phyloP scores from a whole-genome alignment of 2,797 vertebrate genomes.

The Tenualosa thibaudeaui region DNA sequence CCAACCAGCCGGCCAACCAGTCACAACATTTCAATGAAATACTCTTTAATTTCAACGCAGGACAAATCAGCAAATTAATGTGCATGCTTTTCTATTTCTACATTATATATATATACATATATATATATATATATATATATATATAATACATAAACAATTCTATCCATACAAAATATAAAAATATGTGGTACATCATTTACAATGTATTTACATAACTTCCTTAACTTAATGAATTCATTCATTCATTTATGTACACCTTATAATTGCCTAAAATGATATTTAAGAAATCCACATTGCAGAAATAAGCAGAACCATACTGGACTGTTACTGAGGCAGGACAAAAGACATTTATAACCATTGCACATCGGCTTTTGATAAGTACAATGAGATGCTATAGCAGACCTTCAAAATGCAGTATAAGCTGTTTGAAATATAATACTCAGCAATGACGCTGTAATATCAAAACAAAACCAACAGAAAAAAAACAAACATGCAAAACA shows the following conservation, averaged over 20 bases:
- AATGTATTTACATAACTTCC: slow-evolving; percentile 94
- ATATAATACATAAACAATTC: slow-evolving; percentile 90
- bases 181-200: slow-evolving; percentile 99
- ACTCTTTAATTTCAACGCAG: slow-evolving; percentile 76
- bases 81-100: slow-evolving; percentile 77
- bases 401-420: slow-evolving; percentile 43
- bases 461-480: slow-evolving; percentile 52
- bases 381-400: slow-evolving; percentile 43
- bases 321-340: slow-evolving; percentile 54
- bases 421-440: slow-evolving; percentile 53
- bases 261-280: slow-evolving; percentile 65
- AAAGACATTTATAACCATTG: slow-evolving; percentile 60
- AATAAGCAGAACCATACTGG: slow-evolving; percentile 62
- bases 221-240: slow-evolving; percentile 92
- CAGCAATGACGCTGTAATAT: slow-evolving; percentile 59
- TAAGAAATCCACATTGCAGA: slow-evolving; percentile 65
- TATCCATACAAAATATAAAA: slow-evolving; percentile 99
- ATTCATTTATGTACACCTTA: slow-evolving; percentile 76
- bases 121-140: slow-evolving; percentile 70
- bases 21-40: slow-evolving; percentile 65
- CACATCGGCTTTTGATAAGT: slow-evolving; percentile 61
- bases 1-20: slow-evolving; percentile 35
- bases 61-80: slow-evolving; percentile 73
- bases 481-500: slow-evolving; percentile 55
- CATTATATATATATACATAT: slow-evolving; percentile 72